Conservation (phyloP, 2,797 vertebrate species). For the Delichon dasypus region DNA sequence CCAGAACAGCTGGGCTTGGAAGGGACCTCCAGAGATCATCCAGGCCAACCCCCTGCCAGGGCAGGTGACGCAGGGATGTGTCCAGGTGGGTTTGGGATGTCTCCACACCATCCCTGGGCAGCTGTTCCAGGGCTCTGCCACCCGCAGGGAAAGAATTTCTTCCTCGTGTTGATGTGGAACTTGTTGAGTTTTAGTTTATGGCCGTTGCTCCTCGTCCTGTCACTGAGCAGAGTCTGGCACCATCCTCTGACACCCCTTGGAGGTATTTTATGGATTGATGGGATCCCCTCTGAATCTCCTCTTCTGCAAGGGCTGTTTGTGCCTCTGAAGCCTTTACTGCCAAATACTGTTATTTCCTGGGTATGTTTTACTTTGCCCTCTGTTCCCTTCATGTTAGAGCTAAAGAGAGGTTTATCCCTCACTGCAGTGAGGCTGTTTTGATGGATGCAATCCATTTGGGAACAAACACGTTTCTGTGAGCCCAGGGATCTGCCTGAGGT, state of each 20-base stretch:
- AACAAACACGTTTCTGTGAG: fast-evolving
- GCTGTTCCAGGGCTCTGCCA: not conserved
- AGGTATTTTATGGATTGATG: not conserved
- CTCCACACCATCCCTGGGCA: not conserved
- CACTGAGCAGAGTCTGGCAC: not conserved
- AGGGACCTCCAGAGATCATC: not conserved
- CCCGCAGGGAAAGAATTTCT: not conserved
- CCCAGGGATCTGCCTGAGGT: not conserved
- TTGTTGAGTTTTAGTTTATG: not conserved
- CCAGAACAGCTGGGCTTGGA: not conserved
- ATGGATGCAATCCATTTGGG: not conserved
- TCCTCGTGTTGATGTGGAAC: not conserved
- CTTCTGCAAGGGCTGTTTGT: not conserved
- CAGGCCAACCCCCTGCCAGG: not conserved
- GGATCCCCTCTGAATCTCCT: not conserved
- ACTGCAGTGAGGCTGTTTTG: fast-evolving
- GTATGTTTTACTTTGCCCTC: not conserved
- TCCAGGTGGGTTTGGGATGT: not conserved
- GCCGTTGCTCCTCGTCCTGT: not conserved
- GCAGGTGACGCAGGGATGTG: not conserved
- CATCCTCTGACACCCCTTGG: not conserved
- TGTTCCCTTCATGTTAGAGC: not conserved
- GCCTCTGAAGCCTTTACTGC: not conserved
- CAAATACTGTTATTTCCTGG: not conserved
- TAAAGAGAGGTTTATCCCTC: not conserved